A percentile compares a stretch with the other conserved stretches of the same genome.
These are phyloP conservation scores for Lepidostoma basale DNA, from an alignment of 1,140 invertebrate genomes.

Conservation along the genomic window DNA sequence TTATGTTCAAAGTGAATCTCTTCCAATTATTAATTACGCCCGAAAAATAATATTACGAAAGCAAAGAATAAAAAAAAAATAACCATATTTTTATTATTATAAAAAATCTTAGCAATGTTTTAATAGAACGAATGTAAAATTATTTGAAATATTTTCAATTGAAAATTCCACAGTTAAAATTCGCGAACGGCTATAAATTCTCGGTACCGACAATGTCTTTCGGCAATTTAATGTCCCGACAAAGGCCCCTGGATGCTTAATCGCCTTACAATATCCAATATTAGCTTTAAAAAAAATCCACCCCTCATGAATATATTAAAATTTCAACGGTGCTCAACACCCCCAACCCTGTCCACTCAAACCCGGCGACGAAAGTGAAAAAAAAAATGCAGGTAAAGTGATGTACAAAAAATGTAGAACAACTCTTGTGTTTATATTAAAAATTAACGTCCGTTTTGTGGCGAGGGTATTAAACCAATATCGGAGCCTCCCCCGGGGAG, in stretches of 20 bases:
- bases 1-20: no score
- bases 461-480: slow-evolving; percentile 46
- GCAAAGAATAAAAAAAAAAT: no score
- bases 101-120: no score
- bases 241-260: slow-evolving; percentile 11
- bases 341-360: slow-evolving; percentile 15
- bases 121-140: neutral
- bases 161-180: neutral
- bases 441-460: slow-evolving; percentile 42
- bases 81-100: no score
- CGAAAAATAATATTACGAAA: no score
- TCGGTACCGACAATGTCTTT: slow-evolving; percentile 3
- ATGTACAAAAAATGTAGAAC: slow-evolving; percentile 42
- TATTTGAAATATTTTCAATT: neutral
- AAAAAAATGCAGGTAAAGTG: slow-evolving; percentile 36
- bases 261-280: slow-evolving; percentile 27
- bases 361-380: slow-evolving; percentile 23
- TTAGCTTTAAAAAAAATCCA: slow-evolving; percentile 23
- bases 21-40: no score
- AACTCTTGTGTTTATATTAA: slow-evolving; percentile 46
- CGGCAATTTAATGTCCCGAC: slow-evolving; percentile 9
- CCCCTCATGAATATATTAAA: slow-evolving; percentile 43
- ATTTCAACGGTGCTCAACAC: slow-evolving; percentile 37
- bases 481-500: slow-evolving; percentile 22
- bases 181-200: slow-evolving; percentile 11